Evolutionary conservation across 1,140 invertebrate genomes (phyloP).

Genomic region (Dinoponera quadriceps): DNA sequence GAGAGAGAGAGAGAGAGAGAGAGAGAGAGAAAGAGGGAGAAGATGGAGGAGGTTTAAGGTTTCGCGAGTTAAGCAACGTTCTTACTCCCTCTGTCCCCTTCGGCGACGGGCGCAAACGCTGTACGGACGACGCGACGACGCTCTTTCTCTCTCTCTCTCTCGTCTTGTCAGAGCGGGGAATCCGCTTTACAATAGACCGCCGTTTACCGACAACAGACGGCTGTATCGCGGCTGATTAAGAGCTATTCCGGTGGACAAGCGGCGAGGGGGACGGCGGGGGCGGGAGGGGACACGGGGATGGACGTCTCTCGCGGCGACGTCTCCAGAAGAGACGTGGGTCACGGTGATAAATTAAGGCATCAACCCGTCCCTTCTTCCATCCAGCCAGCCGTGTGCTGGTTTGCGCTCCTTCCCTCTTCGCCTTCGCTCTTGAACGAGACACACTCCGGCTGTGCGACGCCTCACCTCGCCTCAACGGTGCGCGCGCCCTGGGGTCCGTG

Average conservation of each 20-base stretch:
- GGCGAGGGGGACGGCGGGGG: neutral
- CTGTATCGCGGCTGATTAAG: constrained; percentile 72
- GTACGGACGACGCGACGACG: neutral
- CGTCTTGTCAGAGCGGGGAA: neutral
- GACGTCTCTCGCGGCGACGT: constrained; percentile 60
- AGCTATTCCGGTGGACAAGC: constrained; percentile 65
- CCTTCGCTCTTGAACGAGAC: constrained; percentile 69
- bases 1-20: no score
- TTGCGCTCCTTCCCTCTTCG: constrained; percentile 58
- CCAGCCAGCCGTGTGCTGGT: constrained; percentile 20
- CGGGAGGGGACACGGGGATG: constrained; percentile 19
- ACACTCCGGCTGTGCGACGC: constrained; percentile 53
- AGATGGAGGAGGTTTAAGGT: no score
- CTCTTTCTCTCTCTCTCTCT: no score
- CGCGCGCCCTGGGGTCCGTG: constrained; percentile 62
- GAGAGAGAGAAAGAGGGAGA: no score
- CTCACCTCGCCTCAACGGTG: constrained; percentile 65
- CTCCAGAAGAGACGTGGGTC: constrained; percentile 73
- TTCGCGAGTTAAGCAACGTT: neutral
- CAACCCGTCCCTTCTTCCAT: constrained; percentile 57
- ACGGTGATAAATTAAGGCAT: constrained; percentile 80
- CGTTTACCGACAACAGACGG: constrained; percentile 63
- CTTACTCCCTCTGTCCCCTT: neutral
- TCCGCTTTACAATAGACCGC: constrained; percentile 61
- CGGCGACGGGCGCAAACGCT: neutral